Evolutionary conservation across 2,888 invertebrate genomes (phyloP).

Genomic region (Erebia aethiops): DNA sequence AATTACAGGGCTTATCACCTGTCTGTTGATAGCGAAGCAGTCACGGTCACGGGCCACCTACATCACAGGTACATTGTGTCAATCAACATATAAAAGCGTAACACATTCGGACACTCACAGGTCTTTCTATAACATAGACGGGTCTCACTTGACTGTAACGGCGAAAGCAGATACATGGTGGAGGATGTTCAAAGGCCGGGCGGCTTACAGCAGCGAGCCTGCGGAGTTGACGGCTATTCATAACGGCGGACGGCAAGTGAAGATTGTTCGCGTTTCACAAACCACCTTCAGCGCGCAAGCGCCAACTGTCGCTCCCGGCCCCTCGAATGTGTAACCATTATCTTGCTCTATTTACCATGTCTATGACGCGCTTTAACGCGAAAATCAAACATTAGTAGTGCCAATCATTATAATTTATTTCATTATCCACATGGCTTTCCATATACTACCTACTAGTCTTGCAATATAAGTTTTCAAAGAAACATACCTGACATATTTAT

Average conservation of each 20-base stretch:
- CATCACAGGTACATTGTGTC: conserved; percentile 4
- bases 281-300: conserved; percentile 65
- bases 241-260: conserved; percentile 50
- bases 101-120: conserved; percentile 69
- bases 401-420: conserved; percentile 10
- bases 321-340: conserved; percentile 57
- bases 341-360: conserved; percentile 62
- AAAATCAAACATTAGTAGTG: conserved; percentile 46
- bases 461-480: background rate
- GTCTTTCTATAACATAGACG: conserved; percentile 69
- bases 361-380: conserved; percentile 57
- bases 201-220: conserved; percentile 56
- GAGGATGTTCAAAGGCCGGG: conserved; percentile 50
- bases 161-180: conserved; percentile 59
- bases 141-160: conserved; percentile 78
- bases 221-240: conserved; percentile 71
- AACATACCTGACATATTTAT: too few species aligned
- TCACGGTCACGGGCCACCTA: conserved; percentile 12
- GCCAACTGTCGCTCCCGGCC: conserved; percentile 61
- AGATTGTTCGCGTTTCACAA: conserved; percentile 58
- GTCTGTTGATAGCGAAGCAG: conserved; percentile 10
- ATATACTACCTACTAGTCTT: background rate
- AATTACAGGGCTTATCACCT: background rate
- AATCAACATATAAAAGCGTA: conserved; percentile 43
- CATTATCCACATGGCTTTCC: background rate